Evolutionary conservation across 1,140 invertebrate genomes (phyloP).

Genomic region (Leptinotarsa texana): DNA sequence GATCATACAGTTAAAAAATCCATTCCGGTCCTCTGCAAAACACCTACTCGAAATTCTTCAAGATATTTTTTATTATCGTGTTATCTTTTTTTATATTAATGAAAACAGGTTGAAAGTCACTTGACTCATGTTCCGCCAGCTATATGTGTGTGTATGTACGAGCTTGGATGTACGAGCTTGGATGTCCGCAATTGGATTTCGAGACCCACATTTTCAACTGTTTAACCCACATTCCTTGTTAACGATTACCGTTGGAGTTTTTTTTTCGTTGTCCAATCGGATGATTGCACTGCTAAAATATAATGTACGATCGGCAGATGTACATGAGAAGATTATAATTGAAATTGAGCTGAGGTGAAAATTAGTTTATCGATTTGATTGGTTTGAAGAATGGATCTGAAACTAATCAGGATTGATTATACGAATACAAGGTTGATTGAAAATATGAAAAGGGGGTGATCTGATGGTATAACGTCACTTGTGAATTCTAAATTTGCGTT

Average conservation of each 20-base stretch:
- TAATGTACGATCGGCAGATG: neutral
- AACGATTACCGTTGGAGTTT: conserved; percentile 14
- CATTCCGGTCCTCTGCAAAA: neutral
- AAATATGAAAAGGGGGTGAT: too few relatives aligned
- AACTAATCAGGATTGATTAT: too few relatives aligned
- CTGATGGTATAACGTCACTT: too few relatives aligned
- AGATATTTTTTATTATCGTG: neutral
- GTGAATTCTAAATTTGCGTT: too few relatives aligned
- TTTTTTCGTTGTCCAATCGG: neutral
- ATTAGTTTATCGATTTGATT: too few relatives aligned
- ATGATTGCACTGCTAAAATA: neutral
- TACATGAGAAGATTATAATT: neutral
- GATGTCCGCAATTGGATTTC: conserved; percentile 14
- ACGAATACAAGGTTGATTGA: too few relatives aligned
- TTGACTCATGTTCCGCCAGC: neutral
- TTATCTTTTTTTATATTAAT: neutral
- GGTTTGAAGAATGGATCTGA: too few relatives aligned
- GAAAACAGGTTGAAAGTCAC: neutral
- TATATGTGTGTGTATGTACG: neutral
- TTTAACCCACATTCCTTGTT: conserved; percentile 20
- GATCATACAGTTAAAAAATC: neutral
- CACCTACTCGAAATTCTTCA: neutral
- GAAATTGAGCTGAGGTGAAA: too few relatives aligned
- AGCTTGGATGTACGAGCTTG: conserved; percentile 6
- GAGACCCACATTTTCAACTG: conserved; percentile 22